Conservation (phyloP, 2,797 vertebrate species). For the Bovichtus diacanthus region DNA sequence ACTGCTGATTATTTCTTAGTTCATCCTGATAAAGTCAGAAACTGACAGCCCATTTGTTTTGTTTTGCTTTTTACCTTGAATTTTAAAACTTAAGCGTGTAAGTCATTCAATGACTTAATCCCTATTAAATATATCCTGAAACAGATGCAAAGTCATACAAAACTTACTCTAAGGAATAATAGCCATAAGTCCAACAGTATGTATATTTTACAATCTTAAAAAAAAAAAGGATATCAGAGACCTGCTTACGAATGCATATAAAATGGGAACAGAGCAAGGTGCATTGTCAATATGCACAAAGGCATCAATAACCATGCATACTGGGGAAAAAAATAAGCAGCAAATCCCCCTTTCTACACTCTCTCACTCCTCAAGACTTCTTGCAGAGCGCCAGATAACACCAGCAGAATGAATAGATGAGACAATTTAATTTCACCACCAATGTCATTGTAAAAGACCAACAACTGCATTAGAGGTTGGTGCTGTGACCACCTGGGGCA, state of each 20-base stretch:
- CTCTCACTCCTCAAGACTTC: neutral
- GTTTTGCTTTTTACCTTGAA: neutral
- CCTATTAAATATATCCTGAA: neutral
- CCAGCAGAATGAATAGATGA: slow-evolving; percentile 4
- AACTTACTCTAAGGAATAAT: neutral
- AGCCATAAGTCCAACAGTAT: neutral
- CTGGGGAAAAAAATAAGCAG: neutral
- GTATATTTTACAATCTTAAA: neutral
- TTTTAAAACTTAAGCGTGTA: neutral
- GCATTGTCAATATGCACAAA: neutral
- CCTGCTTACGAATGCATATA: neutral
- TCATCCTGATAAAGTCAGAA: slow-evolving; percentile 14
- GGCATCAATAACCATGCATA: neutral
- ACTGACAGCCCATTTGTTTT: neutral
- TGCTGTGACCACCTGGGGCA: slow-evolving; percentile 1
- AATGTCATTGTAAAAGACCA: slow-evolving; percentile 8
- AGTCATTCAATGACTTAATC: neutral
- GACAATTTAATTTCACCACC: neutral
- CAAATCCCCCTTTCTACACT: neutral
- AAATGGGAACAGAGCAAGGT: neutral
- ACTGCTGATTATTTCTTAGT: slow-evolving; percentile 20
- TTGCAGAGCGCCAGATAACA: neutral
- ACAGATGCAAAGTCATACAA: neutral
- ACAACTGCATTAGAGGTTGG: neutral
- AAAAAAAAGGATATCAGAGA: neutral